phyloP scores from a whole-genome alignment of 2,888 invertebrate genomes.

The Xanthostigma xanthostigma region DNA sequence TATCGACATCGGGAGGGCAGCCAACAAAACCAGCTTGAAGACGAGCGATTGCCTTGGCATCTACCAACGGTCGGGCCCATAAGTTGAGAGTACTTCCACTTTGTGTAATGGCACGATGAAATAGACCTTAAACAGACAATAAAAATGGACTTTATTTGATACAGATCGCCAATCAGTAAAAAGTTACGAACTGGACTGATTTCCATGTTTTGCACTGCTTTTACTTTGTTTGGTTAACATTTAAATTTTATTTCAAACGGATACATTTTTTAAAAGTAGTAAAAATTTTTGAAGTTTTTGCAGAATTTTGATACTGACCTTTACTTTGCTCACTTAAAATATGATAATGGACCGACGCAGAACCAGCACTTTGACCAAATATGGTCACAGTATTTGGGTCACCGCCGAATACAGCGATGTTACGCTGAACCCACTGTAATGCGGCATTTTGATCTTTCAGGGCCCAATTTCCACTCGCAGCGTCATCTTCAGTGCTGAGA shows the following conservation, averaged over 20 bases:
- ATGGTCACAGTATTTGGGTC: conserved; percentile 29
- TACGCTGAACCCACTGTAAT: conserved; percentile 30
- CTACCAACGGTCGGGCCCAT: conserved; percentile 22
- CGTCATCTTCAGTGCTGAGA: conserved; percentile 30
- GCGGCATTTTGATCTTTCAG: conserved; percentile 34
- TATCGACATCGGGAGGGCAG: conserved; percentile 23
- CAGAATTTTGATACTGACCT: conserved; percentile 14
- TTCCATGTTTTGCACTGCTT: too few species aligned
- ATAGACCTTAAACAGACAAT: conserved; percentile 21
- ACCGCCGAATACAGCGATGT: conserved; percentile 31
- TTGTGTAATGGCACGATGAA: conserved; percentile 30
- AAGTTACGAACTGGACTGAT: too few species aligned
- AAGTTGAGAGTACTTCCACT: conserved; percentile 32
- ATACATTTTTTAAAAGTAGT: too few species aligned
- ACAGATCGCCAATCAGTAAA: not conserved
- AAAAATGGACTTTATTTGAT: too few species aligned
- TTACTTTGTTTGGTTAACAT: too few species aligned
- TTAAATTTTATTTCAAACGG: too few species aligned
- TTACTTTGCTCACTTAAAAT: conserved; percentile 29
- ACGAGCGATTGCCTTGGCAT: conserved; percentile 21
- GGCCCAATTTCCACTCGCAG: conserved; percentile 33
- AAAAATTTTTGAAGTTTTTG: too few species aligned
- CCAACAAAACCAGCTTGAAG: conserved; percentile 27
- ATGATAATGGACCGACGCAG: conserved; percentile 31
- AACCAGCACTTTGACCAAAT: conserved; percentile 35